Conservation (phyloP, 2,797 vertebrate genomes). For the Serranus cabrilla region DNA sequence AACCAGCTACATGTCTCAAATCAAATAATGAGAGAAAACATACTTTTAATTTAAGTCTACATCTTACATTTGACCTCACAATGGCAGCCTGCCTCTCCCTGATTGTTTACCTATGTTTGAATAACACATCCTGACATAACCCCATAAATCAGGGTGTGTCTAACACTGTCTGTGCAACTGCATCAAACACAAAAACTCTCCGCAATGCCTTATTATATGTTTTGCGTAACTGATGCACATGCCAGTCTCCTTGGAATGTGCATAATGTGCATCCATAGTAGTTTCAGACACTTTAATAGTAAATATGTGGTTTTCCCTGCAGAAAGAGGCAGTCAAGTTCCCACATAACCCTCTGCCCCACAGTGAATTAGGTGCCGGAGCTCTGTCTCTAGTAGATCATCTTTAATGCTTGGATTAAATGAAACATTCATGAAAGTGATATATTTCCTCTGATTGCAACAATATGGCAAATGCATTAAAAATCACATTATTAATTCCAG, state of each 20-base stretch:
- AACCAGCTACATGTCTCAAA: not conserved
- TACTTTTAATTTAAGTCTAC: not conserved
- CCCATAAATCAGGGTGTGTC: not conserved
- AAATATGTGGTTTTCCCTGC: not conserved
- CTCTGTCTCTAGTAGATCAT: not conserved
- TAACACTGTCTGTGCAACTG: not conserved
- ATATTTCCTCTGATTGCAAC: too few species aligned
- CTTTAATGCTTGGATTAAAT: too few species aligned
- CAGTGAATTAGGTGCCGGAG: too few species aligned
- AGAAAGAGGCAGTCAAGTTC: not conserved
- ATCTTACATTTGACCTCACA: not conserved
- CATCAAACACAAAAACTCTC: not conserved
- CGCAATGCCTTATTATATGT: not conserved
- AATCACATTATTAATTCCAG: not conserved
- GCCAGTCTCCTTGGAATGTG: not conserved
- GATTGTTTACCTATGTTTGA: not conserved
- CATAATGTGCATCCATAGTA: not conserved
- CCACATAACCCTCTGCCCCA: not conserved
- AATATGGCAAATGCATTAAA: slow-evolving; percentile 1
- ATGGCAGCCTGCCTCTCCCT: not conserved
- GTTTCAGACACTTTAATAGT: not conserved
- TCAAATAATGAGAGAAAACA: not conserved
- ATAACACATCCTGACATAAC: not conserved
- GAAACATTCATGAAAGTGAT: too few species aligned
- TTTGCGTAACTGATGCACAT: not conserved